Evolutionary conservation across 1,140 invertebrate species (phyloP), one percentile per base, ranked within the genome.

Genomic region (Hermatobates lingyangjiaoensis): DNA sequence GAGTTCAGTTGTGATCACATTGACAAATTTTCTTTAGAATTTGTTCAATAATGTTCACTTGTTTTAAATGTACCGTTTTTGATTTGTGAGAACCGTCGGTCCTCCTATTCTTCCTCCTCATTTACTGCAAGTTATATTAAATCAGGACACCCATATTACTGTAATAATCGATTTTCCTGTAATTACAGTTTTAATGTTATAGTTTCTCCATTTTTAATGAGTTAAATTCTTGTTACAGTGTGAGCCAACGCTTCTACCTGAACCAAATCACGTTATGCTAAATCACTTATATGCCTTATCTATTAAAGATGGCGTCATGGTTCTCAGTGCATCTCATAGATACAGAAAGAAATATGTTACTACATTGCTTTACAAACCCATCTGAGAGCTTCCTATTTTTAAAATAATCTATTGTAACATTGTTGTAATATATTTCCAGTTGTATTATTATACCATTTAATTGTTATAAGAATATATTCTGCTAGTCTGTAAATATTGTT

Each of bases 331-430:
- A 1, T 97, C 93, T 10, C 92, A 97, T 70, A 74, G 94, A 54
- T 98, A 96, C 67, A 78, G 92, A 46, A 96, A 97, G 73, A 99
- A 98, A 75, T 98, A 97, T 72, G 95, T 99, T 10, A 98, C 95
- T 5, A 98, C 95, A 3, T 69, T 98, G n/a, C 73, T 99, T 0
- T 98, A 98, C 67, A 98, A 98, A 69, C 95, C 95, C 14, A 95
- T 96, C 62, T 92, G 81, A 60, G 28, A n/a, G n/a, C n/a, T n/a
- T n/a, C n/a, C n/a, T n/a, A n/a, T n/a, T n/a, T n/a, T n/a, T n/a
- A n/a, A n/a, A n/a, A n/a, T n/a, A n/a, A n/a, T n/a, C n/a, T n/a
- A n/a, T n/a, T n/a, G n/a, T n/a, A n/a, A n/a, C n/a, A n/a, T n/a
- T n/a, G n/a, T n/a, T n/a, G n/a, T n/a, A n/a, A n/a, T n/a, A n/a